Evolutionary conservation across 2,888 invertebrate species (phyloP).

Genomic region (Cantharis nigra): DNA sequence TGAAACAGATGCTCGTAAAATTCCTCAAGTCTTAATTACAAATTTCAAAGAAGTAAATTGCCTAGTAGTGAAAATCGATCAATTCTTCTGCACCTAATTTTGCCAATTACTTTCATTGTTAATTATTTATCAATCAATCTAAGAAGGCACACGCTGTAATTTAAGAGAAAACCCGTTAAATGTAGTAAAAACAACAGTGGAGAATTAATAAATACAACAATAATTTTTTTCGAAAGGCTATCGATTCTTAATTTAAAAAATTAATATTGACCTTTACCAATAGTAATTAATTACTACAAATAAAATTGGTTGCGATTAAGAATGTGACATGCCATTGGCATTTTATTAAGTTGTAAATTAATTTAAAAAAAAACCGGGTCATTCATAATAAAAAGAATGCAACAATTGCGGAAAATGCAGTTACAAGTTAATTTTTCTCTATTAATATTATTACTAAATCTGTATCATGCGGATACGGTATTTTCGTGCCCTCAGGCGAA

Average conservation of each 20-base stretch:
- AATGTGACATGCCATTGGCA: neutral
- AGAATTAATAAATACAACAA: neutral
- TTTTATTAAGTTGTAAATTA: neutral
- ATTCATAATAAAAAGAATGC: neutral
- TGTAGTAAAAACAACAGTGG: neutral
- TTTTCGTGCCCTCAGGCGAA: conserved; percentile 1
- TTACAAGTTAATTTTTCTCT: neutral
- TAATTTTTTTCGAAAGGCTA: neutral
- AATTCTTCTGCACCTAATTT: neutral
- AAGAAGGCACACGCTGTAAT: neutral
- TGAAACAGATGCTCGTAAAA: neutral
- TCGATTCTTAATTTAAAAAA: neutral
- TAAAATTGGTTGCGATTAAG: neutral
- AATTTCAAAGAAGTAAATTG: neutral
- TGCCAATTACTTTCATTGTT: conserved; percentile 3
- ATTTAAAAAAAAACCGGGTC: neutral
- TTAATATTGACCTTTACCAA: neutral
- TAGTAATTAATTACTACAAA: neutral
- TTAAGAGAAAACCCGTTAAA: neutral
- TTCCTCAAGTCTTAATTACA: neutral
- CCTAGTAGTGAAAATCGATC: neutral
- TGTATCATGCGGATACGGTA: conserved; percentile 8
- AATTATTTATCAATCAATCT: conserved; percentile 1
- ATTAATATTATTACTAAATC: conserved; percentile 7
- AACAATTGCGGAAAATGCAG: neutral